A percentile compares a stretch with the other conserved stretches of the same genome.
Evolutionary conservation across 1,140 invertebrate genomes (phyloP).

Genomic region (Drosophila ohnishii): DNA sequence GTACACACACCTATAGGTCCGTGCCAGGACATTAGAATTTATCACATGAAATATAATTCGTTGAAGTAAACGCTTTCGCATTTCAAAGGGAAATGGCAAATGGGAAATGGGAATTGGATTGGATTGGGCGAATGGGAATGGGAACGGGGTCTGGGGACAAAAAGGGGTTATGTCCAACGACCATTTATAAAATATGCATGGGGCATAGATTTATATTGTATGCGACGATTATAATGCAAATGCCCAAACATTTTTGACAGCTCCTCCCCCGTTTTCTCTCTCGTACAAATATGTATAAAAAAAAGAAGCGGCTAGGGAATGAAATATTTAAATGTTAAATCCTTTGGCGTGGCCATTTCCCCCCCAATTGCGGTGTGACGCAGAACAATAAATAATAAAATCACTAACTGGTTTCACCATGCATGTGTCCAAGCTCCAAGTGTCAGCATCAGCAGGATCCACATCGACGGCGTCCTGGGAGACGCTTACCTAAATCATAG

Average conservation of each 20-base stretch:
- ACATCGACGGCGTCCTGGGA: constrained; percentile 28
- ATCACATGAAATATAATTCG: constrained; percentile 69
- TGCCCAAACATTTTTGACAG: constrained; percentile 71
- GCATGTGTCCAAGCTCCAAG: constrained; percentile 34
- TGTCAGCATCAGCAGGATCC: constrained; percentile 39
- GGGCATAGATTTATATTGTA: constrained; percentile 73
- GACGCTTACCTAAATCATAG: constrained; percentile 76
- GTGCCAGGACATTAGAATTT: constrained; percentile 62
- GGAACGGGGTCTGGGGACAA: neutral
- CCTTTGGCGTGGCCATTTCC: constrained; percentile 46
- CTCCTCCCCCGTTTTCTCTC: constrained; percentile 40
- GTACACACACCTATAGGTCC: constrained; percentile 22
- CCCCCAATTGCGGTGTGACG: constrained; percentile 27
- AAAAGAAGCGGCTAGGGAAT: constrained; percentile 22
- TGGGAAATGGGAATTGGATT: constrained; percentile 16
- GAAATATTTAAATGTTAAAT: constrained; percentile 75
- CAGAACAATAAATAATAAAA: constrained; percentile 77
- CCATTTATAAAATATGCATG: constrained; percentile 69
- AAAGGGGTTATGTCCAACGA: constrained; percentile 16
- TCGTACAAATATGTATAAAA: constrained; percentile 8
- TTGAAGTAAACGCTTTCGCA: constrained; percentile 56
- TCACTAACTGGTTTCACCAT: constrained; percentile 57
- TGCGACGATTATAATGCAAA: constrained; percentile 77
- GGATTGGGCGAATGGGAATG: neutral
- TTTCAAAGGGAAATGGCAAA: constrained; percentile 28